Percentiles rank a stretch among this genome's conserved stretches.
Conservation (phyloP, 2,113 vertebrate species). For the Octodon degus region DNA sequence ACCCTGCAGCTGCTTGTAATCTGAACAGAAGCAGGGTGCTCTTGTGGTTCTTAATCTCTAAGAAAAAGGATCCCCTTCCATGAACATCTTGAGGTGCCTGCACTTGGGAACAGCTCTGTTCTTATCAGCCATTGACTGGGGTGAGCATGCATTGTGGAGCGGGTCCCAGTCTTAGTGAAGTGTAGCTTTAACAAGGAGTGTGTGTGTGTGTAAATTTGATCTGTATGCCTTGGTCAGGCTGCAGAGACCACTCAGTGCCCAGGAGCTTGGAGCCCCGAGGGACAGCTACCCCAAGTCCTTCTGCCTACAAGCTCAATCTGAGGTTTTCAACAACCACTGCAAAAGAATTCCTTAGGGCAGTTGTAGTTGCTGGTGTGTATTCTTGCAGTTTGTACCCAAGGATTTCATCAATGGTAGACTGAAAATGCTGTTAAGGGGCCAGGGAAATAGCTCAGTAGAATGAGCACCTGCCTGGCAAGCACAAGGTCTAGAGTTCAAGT, state of each 20-base stretch:
- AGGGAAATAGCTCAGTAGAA: too few relatives aligned
- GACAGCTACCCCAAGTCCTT: too few relatives aligned
- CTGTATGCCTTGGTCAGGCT: background rate
- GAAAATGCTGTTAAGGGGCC: background rate
- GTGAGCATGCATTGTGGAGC: background rate
- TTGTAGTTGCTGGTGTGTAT: background rate
- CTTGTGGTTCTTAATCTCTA: background rate
- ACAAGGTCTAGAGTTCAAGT: too few relatives aligned
- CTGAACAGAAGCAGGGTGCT: background rate
- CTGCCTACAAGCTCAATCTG: background rate
- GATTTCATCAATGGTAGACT: background rate
- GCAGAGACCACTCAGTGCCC: background rate
- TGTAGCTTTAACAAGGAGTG: background rate
- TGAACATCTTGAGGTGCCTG: background rate
- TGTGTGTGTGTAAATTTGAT: background rate
- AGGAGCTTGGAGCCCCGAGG: accelerated
- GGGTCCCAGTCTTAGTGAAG: background rate
- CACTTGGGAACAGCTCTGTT: background rate
- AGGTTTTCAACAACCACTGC: background rate
- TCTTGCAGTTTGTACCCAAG: background rate
- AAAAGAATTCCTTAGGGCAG: background rate
- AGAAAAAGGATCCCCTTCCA: background rate
- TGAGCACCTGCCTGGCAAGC: too few relatives aligned
- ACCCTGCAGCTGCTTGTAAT: background rate
- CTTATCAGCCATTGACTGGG: background rate